phyloP scores from a whole-genome alignment of 1,140 invertebrate genomes.

The Diorhabda sublineata region DNA sequence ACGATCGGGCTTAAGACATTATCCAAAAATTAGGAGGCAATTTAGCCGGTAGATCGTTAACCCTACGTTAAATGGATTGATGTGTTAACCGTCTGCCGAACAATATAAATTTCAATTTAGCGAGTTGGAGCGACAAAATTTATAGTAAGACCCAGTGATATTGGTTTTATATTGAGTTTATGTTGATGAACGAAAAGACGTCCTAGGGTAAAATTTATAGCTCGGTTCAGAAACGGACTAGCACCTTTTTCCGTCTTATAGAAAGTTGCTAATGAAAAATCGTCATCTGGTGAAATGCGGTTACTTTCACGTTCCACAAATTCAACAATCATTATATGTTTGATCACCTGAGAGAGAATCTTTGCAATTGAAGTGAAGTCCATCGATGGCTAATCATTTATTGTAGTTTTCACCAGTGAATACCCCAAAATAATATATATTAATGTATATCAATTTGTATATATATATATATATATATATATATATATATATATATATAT shows the following conservation, averaged over 20 bases:
- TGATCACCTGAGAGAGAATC: too few relatives aligned
- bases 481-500: neutral
- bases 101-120: constrained; percentile 35
- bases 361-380: too few relatives aligned
- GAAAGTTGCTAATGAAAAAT: too few relatives aligned
- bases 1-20: constrained; percentile 1
- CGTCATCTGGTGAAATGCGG: too few relatives aligned
- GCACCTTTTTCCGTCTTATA: too few relatives aligned
- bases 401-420: constrained; percentile 23
- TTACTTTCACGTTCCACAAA: too few relatives aligned
- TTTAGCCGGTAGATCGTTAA: constrained; percentile 8
- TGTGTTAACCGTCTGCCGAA: constrained; percentile 27
- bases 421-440: constrained; percentile 35
- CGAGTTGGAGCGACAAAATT: constrained; percentile 29
- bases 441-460: too few relatives aligned
- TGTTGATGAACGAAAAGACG: constrained; percentile 33
- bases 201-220: constrained; percentile 28
- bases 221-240: neutral
- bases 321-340: too few relatives aligned
- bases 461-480: neutral
- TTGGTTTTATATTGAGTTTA: constrained; percentile 39
- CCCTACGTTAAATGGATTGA: constrained; percentile 25
- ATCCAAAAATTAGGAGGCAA: constrained; percentile 2
- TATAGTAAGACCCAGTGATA: constrained; percentile 32
- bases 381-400: too few relatives aligned